Base-by-base conservation (phyloP, 2,113 vertebrate genomes). In the Capreolus pygargus region DNA sequence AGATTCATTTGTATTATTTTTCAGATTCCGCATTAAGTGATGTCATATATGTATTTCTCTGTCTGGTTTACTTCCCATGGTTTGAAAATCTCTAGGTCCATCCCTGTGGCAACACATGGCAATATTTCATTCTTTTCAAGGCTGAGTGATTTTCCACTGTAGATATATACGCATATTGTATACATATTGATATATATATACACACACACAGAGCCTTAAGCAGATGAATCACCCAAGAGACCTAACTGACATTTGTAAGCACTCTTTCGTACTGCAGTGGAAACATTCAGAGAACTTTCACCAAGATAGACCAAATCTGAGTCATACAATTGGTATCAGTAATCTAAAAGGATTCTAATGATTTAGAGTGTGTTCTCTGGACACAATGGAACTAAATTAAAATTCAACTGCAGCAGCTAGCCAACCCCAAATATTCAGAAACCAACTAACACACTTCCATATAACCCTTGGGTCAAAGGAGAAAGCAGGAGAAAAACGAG, bases 161-260 rank as follows among this genome's bases (percentile, higher is more conserved):
- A 10, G 7, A 45, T 16, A 45, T 78, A 78, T 16, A 2, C 16
- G n/a, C 19, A 6, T 70, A 12, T 39, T 70, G 16, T 36, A 39
- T 23, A 39, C 67, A 23, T 12, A 70, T 12, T 67, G 8, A 47
- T 47, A 60, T 58, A 27, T 28, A 78, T 28, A 28, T 2, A 45
- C 13, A 28, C 27, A 45, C 39, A 78, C 43, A 78, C 19, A 25
- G 21, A n/a, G 15, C 2, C 61, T n/a, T 2, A 21, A 2, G 6
- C 0, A 1, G 2, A 4, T 23, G 19, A 0, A 0, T 9, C 57
- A 0, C 21, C 76, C 19, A 0, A 0, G n/a, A 1, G 89, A 19
- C 33, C 81, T 47, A 1, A 4, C 1, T 1, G 83, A 33, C 19
- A 0, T 19, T 6, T 3, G 6, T 1, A 23, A 45, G 33, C 19